phyloP scores from a whole-genome alignment of 2,888 invertebrate genomes.

The Orchestes rusci region DNA sequence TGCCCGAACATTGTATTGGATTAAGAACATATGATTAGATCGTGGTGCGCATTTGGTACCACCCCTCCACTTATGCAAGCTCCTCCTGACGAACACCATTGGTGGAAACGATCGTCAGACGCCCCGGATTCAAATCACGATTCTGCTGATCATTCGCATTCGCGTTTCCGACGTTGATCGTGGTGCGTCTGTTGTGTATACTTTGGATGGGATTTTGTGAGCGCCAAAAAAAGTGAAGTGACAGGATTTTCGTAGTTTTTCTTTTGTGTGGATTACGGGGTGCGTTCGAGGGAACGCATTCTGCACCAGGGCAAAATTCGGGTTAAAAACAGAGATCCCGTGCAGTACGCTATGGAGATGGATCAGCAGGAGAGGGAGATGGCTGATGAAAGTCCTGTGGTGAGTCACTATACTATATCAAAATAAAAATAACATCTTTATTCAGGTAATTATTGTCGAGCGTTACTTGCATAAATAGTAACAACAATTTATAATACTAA shows the following conservation, averaged over 20 bases:
- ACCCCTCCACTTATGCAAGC: conserved; percentile 39
- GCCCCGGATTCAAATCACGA: no score
- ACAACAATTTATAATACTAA: no score
- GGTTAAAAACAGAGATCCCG: conserved; percentile 81
- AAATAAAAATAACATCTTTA: no score
- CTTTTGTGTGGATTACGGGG: conserved; percentile 33
- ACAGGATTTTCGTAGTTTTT: conserved; percentile 20
- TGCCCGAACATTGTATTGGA: no score
- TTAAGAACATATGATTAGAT: conserved; percentile 42
- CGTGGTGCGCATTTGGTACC: conserved; percentile 31
- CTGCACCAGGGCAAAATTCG: conserved; percentile 65
- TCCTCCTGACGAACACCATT: conserved; percentile 37
- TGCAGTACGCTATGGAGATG: conserved; percentile 76
- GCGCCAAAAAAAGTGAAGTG: no score
- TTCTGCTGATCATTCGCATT: no score
- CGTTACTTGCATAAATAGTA: no score
- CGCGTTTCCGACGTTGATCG: no score
- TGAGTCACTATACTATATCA: conserved; percentile 46
- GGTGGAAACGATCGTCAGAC: conserved; percentile 28
- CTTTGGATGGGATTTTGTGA: no score
- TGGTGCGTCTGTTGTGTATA: no score
- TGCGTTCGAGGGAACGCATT: conserved; percentile 40
- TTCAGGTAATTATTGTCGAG: no score
- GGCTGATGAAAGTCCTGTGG: conserved; percentile 68
- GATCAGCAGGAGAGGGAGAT: conserved; percentile 55